Evolutionary conservation across 2,113 vertebrate species (phyloP).

Genomic region (Orycteropus afer): DNA sequence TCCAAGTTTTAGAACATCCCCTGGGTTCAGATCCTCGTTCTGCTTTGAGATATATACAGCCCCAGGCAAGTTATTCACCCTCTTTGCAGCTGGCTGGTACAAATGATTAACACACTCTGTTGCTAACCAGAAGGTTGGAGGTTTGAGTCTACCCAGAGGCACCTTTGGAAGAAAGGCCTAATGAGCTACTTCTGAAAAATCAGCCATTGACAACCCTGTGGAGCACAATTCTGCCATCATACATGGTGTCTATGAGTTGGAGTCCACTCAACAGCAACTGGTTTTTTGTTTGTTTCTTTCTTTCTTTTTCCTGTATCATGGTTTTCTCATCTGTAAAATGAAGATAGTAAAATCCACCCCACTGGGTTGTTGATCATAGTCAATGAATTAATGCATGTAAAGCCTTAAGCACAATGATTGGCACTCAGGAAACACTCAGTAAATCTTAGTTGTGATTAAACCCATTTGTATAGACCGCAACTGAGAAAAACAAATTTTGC

Average conservation of each 20-base stretch:
- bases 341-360: background rate
- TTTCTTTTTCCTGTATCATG: background rate
- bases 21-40: background rate
- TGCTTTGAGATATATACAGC: background rate
- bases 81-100: too few species aligned
- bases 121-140: too few species aligned
- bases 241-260: too few species aligned
- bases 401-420: background rate
- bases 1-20: background rate
- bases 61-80: background rate
- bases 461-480: background rate
- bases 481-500: background rate
- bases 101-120: too few species aligned
- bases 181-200: too few species aligned
- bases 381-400: fast-evolving
- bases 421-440: fast-evolving
- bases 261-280: too few species aligned
- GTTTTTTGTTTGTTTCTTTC: too few species aligned
- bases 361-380: background rate
- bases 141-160: too few species aligned
- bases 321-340: background rate
- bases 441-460: background rate
- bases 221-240: too few species aligned
- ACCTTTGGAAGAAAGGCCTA: too few species aligned
- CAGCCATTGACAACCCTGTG: too few species aligned